Evolutionary conservation across 2,113 vertebrate genomes (phyloP).

Genomic region (Apus apus): DNA sequence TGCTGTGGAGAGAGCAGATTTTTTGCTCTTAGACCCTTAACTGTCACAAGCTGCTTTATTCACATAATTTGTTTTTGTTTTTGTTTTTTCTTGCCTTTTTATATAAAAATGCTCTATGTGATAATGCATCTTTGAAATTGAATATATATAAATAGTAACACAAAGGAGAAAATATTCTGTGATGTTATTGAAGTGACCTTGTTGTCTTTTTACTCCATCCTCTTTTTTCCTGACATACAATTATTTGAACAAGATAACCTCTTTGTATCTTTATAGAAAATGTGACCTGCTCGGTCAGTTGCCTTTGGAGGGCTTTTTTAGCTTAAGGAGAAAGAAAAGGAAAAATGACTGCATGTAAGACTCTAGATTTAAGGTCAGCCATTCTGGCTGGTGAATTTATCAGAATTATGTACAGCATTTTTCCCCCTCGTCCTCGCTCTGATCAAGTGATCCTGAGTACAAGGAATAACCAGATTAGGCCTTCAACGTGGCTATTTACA

Average conservation of each 20-base stretch:
- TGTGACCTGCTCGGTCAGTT: slow-evolving; percentile 27
- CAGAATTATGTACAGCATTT: not conserved
- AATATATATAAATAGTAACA: slow-evolving; percentile 16
- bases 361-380: slow-evolving; percentile 38
- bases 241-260: slow-evolving; percentile 47
- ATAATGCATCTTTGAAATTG: not conserved
- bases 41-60: not conserved
- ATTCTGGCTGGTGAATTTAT: slow-evolving; percentile 5
- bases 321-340: not conserved
- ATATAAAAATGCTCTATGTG: not conserved
- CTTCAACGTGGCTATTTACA: not conserved
- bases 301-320: not conserved
- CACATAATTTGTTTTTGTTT: not conserved
- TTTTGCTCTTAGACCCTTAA: not conserved
- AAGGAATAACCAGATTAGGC: slow-evolving; percentile 13
- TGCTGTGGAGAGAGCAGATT: not conserved
- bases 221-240: slow-evolving; percentile 17
- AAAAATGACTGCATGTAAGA: not conserved
- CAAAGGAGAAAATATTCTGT: not conserved
- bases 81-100: not conserved
- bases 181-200: slow-evolving; percentile 55
- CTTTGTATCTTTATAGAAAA: slow-evolving; percentile 8
- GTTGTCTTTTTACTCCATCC: not conserved
- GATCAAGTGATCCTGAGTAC: not conserved
- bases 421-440: not conserved